These are phyloP conservation scores for Coptodon bakossiorum DNA, from an alignment of 2,113 vertebrate genomes.

Conservation along the genomic window DNA sequence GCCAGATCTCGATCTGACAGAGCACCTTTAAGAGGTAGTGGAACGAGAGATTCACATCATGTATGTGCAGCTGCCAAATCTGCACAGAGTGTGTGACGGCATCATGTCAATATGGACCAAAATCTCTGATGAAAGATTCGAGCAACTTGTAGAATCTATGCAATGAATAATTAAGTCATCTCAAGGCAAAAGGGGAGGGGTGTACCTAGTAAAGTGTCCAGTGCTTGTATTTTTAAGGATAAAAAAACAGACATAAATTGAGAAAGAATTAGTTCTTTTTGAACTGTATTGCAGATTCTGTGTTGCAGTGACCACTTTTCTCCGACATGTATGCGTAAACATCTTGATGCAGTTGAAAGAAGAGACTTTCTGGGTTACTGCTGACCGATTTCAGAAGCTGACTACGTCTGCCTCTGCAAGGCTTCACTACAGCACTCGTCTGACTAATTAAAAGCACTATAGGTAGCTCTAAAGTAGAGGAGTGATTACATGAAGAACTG, in stretches of 20 bases:
- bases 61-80: neutral
- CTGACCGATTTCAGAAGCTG: neutral
- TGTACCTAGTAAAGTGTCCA: neutral
- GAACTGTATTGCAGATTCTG: accelerated
- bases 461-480: neutral
- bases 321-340: neutral
- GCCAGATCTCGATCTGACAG: neutral
- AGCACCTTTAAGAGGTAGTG: neutral
- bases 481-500: neutral
- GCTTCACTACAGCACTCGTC: neutral
- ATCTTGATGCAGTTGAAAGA: neutral
- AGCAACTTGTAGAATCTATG: neutral
- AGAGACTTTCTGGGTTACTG: neutral
- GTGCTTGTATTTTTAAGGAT: neutral
- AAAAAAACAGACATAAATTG: neutral
- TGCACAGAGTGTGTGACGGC: neutral
- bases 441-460: neutral
- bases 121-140: neutral
- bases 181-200: neutral
- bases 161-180: neutral
- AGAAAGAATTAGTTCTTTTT: neutral
- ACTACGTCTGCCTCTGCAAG: neutral
- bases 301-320: accelerated
- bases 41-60: neutral
- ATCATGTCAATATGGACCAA: neutral